Percentiles rank a stretch among this genome's conserved stretches.
phyloP scores from a whole-genome alignment of 2,113 vertebrate genomes.

The Falco punctatus region DNA sequence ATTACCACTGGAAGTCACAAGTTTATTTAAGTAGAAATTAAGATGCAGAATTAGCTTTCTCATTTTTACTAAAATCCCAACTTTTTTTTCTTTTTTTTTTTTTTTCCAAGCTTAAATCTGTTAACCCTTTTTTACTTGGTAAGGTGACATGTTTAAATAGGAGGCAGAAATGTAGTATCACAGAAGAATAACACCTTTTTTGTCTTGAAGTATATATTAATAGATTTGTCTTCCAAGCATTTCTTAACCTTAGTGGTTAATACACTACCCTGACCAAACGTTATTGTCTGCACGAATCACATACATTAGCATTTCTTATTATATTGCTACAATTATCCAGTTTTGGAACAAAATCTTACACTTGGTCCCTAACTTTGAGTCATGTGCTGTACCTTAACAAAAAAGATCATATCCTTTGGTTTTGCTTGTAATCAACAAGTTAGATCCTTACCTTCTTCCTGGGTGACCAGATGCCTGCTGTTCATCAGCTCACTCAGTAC shows the following conservation, averaged over 20 bases:
- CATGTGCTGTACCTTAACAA: background rate
- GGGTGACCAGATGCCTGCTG: background rate
- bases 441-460: background rate
- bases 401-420: background rate
- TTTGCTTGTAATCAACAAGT: background rate
- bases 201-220: background rate
- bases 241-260: background rate
- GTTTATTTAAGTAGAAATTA: constrained; percentile 19
- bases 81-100: background rate
- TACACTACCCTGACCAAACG: background rate
- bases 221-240: background rate
- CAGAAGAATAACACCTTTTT: background rate
- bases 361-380: background rate
- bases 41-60: background rate
- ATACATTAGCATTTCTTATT: background rate
- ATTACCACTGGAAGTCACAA: background rate
- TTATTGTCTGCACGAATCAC: background rate
- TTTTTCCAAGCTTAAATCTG: background rate
- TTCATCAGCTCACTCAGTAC: background rate
- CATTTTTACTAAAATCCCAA: background rate
- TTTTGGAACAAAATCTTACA: background rate
- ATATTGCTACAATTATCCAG: fast-evolving
- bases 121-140: background rate
- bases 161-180: background rate
- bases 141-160: background rate